Evolutionary conservation across 2,888 invertebrate species (phyloP), one percentile per base, ranked within the genome.

Genomic region (Choristoneura rosaceana): DNA sequence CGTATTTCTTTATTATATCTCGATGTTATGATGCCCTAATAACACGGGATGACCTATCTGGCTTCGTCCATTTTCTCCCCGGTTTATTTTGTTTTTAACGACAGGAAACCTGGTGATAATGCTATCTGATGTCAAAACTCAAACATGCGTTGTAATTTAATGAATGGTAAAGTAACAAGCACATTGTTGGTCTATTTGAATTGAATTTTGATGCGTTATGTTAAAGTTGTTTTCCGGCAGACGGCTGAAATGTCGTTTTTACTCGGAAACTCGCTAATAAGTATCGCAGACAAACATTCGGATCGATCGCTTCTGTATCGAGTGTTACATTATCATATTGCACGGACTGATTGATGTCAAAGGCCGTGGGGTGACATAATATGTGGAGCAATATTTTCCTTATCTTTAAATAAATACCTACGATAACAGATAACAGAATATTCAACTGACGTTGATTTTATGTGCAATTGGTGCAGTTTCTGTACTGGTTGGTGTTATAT

Each of bases 271-370:
- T 34, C 34, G 34, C 52, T 34, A 58, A 69, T 69, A 71, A 77
- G 66, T 76, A 75, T 76, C 73, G 70, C 75, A 76, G 65, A 80
- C 76, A 77, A 75, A 78, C 75, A 81, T 74, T 76, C 73, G 73
- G 67, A 75, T 71, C 74, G 67, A 71, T 70, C 73, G 74, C 77
- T 75, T 79, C 74, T 73, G 75, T 73, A 75, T 73, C 71, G 71
- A 76, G 71, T 74, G 70, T 75, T 75, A 76, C 77, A 80, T 82
- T 86, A 85, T 87, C 84, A 79, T 79, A 80, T 82, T 81, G 81
- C 82, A 80, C 76, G 75, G 83, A 87, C 85, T 84, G 88, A 90
- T 89, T 87, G 85, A 84, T 88, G 87, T 78, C 88, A 90, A 85
- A 89, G 87, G 86, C 87, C 86, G 79, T 74, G 75, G 75, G 70